Conservation (phyloP, 2,113 vertebrate genomes). For the Dryoscopus gambensis region DNA sequence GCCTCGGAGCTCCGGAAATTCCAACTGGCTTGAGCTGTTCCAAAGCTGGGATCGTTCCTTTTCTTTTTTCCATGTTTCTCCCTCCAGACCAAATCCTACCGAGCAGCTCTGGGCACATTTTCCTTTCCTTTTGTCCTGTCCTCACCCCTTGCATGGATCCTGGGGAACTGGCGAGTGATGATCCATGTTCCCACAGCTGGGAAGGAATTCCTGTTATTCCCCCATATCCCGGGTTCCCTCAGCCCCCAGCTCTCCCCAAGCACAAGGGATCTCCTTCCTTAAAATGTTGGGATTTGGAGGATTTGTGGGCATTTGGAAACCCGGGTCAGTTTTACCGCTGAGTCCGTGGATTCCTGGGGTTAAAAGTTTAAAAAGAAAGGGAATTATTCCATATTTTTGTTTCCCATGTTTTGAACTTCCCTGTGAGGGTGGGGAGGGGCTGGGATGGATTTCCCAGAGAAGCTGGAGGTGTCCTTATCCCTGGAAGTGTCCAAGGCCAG, state of each 20-base stretch:
- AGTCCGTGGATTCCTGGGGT: accelerated
- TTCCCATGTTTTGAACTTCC: not conserved
- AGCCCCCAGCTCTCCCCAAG: not conserved
- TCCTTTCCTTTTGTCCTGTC: not conserved
- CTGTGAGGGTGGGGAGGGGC: not conserved
- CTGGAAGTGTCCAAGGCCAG: not conserved
- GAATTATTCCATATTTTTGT: not conserved
- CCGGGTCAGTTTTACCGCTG: not conserved
- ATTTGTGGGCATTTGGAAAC: not conserved
- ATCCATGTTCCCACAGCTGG: accelerated
- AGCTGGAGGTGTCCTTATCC: not conserved
- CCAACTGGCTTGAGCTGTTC: not conserved
- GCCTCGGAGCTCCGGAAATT: not conserved
- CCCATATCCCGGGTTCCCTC: not conserved
- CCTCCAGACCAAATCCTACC: not conserved
- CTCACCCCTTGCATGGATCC: not conserved
- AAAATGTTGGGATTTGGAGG: not conserved
- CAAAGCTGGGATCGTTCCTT: not conserved
- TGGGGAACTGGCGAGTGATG: not conserved
- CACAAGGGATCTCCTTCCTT: not conserved
- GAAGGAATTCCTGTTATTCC: not conserved
- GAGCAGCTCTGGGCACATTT: not conserved
- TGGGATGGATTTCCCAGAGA: not conserved
- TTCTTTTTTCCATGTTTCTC: not conserved
- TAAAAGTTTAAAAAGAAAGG: not conserved